These are phyloP conservation scores for Heteromyza rotundicornis DNA, from an alignment of 2,888 invertebrate genomes.

Conservation along the genomic window DNA sequence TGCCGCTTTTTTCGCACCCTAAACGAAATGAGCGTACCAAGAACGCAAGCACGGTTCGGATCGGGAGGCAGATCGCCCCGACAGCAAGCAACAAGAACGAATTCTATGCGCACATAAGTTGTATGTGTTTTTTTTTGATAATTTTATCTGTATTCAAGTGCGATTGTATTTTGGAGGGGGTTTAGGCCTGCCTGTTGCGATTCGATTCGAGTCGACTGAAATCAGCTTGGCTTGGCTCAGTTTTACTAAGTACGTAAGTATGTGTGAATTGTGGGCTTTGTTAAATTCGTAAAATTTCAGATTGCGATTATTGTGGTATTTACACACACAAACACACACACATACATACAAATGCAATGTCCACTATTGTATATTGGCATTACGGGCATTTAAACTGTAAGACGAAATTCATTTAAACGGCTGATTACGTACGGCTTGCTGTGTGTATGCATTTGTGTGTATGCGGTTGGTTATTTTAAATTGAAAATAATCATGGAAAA, in stretches of 20 bases:
- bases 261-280: background rate
- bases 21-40: background rate
- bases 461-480: background rate
- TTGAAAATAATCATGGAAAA: background rate
- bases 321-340: background rate
- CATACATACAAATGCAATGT: background rate
- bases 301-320: no score
- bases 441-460: no score
- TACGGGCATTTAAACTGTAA: no score
- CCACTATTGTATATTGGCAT: background rate
- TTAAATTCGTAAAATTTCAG: no score
- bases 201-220: background rate
- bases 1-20: background rate
- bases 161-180: background rate
- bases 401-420: background rate
- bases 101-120: background rate
- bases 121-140: background rate
- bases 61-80: background rate
- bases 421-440: background rate
- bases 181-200: background rate
- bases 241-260: no score
- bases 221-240: background rate
- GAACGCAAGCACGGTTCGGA: background rate
- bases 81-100: background rate
- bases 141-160: background rate